Evolutionary conservation across 2,888 invertebrate genomes (phyloP).

Genomic region (Lasioglossum vierecki): DNA sequence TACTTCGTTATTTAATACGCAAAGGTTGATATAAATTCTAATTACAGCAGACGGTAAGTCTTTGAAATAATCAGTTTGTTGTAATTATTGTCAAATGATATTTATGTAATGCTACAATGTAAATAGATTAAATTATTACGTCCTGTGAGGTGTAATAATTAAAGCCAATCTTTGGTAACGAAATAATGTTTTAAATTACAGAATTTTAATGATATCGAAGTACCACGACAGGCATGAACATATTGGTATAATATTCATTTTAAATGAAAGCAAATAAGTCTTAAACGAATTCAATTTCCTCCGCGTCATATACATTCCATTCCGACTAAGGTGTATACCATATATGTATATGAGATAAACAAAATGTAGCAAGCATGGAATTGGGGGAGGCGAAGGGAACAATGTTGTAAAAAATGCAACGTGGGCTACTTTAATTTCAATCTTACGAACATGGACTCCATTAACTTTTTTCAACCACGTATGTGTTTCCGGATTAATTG

Average conservation of each 20-base stretch:
- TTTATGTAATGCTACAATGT: not conserved
- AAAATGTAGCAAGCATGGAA: not conserved
- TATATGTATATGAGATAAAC: not conserved
- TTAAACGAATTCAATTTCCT: not conserved
- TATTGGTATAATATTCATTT: not conserved
- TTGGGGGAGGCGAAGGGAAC: not conserved
- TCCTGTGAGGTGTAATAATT: not conserved
- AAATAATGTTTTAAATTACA: not conserved
- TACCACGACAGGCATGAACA: not conserved
- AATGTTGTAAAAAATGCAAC: constrained; percentile 12
- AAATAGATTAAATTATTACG: not conserved
- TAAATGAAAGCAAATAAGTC: not conserved
- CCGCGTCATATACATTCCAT: not conserved
- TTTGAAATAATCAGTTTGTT: not conserved
- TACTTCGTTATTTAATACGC: too few species aligned
- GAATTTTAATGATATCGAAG: not conserved
- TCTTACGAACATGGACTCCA: constrained; percentile 20
- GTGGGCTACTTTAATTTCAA: constrained; percentile 32
- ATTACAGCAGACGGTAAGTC: not conserved
- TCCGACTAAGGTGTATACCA: not conserved
- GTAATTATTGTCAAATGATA: not conserved
- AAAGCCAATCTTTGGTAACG: not conserved
- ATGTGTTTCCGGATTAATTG: constrained; percentile 36
- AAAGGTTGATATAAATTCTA: too few species aligned
- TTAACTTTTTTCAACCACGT: constrained; percentile 22